Base-by-base conservation (phyloP, 2,113 vertebrate species). In the Hepsetus odoe region DNA sequence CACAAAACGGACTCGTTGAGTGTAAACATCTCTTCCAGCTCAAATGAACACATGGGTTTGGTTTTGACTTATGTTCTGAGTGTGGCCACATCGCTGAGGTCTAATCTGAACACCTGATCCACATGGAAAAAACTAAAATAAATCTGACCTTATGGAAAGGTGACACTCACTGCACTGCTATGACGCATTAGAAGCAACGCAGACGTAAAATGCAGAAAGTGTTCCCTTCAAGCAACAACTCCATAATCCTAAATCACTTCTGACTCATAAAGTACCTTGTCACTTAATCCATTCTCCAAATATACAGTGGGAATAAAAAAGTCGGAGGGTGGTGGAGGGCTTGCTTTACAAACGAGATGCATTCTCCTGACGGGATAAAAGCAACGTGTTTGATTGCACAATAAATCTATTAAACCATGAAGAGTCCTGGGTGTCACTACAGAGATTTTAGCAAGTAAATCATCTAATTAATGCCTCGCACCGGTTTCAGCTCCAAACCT, bases 371-470 rank as follows among this genome's bases (percentile, higher is more conserved):
- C 33, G n/a, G 33, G 7, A 69, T 67, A 49, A 77, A 28, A 77
- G 65, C 28, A 16, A 70, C 5, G 1, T 32, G 35, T 56, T 46
- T 42, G 67, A 72, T 53, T 16, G 49, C 13, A 72, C 33, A 72
- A 76, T 83, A 76, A 83, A 76, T 66, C 76, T 42, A 68, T 42
- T 11, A 51, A 80, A 42, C 30, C 58, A 62, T 4, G 33, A 40
- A 30, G 35, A 35, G 55, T 33, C 35, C 4, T 14, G 51, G 18
- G 12, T 24, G 28, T 35, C 9, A 12, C 20, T 10, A 28, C 28
- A 30, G 18, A 30, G 30, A 64, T 4, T n/a, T 2, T 0, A 30
- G 62, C 5, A n/a, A 55, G 12, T 7, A 38, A 64, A 74, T 42
- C 64, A 70, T 64, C 32, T 42, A 72, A 40, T 61, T 32, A 40